These are phyloP conservation scores for Vulpes lagopus DNA, from an alignment of 2,113 vertebrate genomes.

Conservation along the genomic window DNA sequence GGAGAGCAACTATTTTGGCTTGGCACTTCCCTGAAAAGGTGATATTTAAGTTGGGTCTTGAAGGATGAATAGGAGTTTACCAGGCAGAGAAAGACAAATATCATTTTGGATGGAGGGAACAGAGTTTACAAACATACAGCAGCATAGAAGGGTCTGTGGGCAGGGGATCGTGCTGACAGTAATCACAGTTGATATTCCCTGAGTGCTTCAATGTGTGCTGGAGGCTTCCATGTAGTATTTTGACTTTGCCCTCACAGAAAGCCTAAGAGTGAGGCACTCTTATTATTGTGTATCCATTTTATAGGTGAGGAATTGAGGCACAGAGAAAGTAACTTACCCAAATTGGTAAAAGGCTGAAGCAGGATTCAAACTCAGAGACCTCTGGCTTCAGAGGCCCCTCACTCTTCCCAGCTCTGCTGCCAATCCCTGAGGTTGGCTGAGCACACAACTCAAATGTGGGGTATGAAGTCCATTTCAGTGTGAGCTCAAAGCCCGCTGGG, in stretches of 20 bases:
- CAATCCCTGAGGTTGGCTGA: background rate
- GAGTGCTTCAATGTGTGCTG: background rate
- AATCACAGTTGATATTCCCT: background rate
- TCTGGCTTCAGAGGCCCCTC: background rate
- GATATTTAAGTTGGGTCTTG: slow-evolving; percentile 8
- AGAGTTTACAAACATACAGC: background rate
- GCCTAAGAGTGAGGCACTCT: background rate
- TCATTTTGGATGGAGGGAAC: background rate
- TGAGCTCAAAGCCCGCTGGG: background rate
- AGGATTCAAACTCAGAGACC: background rate
- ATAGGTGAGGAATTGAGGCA: background rate
- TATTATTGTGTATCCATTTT: background rate
- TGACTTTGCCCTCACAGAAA: background rate
- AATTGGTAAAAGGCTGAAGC: background rate
- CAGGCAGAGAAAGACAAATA: background rate
- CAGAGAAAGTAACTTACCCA: background rate
- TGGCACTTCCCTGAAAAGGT: background rate
- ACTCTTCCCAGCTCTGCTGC: background rate
- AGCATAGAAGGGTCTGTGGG: background rate
- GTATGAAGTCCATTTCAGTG: background rate
- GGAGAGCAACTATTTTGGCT: background rate
- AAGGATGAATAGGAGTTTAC: background rate
- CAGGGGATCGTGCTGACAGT: no score
- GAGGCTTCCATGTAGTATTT: background rate
- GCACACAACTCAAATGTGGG: background rate